These are phyloP conservation scores for Ladona fulva DNA, from an alignment of 1,140 invertebrate species.

Conservation along the genomic window DNA sequence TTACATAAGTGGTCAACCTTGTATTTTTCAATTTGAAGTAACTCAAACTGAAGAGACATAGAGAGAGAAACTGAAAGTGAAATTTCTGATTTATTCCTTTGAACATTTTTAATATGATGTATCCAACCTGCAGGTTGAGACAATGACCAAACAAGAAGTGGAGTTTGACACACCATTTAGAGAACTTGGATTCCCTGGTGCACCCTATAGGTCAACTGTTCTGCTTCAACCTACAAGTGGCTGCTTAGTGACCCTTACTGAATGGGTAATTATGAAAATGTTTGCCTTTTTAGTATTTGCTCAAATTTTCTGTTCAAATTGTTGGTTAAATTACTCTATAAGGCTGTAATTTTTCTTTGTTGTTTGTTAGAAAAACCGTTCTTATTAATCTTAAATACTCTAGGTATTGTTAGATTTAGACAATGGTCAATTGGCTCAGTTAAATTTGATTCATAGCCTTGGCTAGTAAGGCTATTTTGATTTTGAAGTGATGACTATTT, in stretches of 20 bases:
- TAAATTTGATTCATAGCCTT: no score
- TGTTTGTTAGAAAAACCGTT: no score
- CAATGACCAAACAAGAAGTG: conserved; percentile 91
- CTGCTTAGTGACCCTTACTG: conserved; percentile 92
- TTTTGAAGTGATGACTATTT: no score
- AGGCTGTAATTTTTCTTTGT: neutral
- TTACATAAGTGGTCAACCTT: neutral
- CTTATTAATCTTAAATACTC: no score
- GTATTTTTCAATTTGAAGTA: neutral
- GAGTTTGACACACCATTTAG: conserved; percentile 99
- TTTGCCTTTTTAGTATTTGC: conserved; percentile 7
- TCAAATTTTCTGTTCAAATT: neutral
- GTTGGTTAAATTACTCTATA: neutral
- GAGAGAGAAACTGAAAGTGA: no score
- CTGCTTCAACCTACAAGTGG: conserved; percentile 94
- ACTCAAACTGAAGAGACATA: neutral
- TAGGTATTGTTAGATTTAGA: no score
- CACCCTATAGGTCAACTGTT: conserved; percentile 93
- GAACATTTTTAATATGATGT: no score
- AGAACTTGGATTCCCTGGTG: conserved; percentile 94
- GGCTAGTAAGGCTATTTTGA: no score
- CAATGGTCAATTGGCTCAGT: no score
- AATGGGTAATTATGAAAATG: conserved; percentile 62
- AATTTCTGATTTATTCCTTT: no score
- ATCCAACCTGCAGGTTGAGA: conserved; percentile 57